Evolutionary conservation across 1,140 invertebrate species (phyloP).

Genomic region (Antheraea pernyi): DNA sequence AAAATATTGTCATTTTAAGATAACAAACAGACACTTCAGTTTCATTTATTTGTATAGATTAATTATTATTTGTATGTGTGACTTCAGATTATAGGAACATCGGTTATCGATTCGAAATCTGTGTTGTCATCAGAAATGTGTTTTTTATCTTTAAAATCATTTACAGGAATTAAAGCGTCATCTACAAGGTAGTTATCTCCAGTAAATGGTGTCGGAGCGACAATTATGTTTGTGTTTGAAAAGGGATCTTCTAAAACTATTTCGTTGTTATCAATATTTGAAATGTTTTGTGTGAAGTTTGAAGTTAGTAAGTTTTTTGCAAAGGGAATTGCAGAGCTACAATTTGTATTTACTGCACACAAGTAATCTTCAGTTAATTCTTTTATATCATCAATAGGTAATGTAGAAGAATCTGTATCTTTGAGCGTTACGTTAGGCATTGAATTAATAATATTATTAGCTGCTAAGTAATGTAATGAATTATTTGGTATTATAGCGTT

Average conservation of each 20-base stretch:
- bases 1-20: too few relatives aligned
- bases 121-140: background rate
- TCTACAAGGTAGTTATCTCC: background rate
- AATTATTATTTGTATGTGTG: background rate
- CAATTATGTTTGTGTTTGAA: background rate
- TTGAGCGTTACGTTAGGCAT: too few relatives aligned
- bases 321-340: background rate
- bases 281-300: background rate
- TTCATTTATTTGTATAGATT: background rate
- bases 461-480: too few relatives aligned
- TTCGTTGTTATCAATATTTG: background rate
- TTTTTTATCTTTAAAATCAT: background rate
- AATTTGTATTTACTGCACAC: too few relatives aligned
- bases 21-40: too few relatives aligned
- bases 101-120: background rate
- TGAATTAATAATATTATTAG: too few relatives aligned
- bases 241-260: background rate
- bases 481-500: too few relatives aligned
- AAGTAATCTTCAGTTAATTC: too few relatives aligned
- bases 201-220: background rate
- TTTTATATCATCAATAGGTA: too few relatives aligned
- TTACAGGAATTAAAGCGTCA: background rate
- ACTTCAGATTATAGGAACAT: background rate
- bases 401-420: too few relatives aligned
- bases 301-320: background rate